Evolutionary conservation across 2,797 vertebrate species (phyloP), one percentile per base, ranked within the genome.

Genomic region (Falco naumanni): DNA sequence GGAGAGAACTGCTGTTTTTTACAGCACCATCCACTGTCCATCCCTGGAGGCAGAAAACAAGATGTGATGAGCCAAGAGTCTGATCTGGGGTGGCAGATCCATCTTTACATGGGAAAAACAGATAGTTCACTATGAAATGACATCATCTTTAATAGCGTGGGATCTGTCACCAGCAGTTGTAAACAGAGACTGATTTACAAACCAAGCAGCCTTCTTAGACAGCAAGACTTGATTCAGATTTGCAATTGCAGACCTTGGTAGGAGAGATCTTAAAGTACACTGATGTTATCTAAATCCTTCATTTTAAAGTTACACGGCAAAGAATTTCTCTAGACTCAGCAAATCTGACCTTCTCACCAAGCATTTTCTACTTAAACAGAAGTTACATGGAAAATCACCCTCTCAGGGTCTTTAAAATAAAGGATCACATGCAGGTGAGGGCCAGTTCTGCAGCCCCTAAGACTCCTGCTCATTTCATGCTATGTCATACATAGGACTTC

Each of bases 131-230:
- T 95, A 41, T 57, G 56, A 93, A 95, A 94, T 89, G 6, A 95
- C 86, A 92, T 95, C 90, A 94, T 90, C 70, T 90, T 84, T 94
- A 96, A 90, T 76, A 95, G 65, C 20, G 25, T 91, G 90, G 79
- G 89, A 96, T 93, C 88, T 95, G 86, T 96, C 93, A 92, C 76
- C 4, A 2, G 43, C 71, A 77, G 85, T 16, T 86, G 86, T 92
- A 92, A 97, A 93, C 86, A 94, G 64, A 91, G 84, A 66, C 48
- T 86, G 93, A 95, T 95, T 95, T 95, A 95, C 88, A 94, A 90
- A 65, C 68, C 53, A 76, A 85, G 63, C 66, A 95, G 84, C 31
- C 65, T 75, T 81, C 69, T 85, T 28, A 78, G 74, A 56, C 78
- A 93, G 81, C 37, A 88, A 71, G 68, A 81, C 21, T 66, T 72